Evolutionary conservation across 2,888 invertebrate species (phyloP).

Genomic region (Petrolisthes cinctipes): DNA sequence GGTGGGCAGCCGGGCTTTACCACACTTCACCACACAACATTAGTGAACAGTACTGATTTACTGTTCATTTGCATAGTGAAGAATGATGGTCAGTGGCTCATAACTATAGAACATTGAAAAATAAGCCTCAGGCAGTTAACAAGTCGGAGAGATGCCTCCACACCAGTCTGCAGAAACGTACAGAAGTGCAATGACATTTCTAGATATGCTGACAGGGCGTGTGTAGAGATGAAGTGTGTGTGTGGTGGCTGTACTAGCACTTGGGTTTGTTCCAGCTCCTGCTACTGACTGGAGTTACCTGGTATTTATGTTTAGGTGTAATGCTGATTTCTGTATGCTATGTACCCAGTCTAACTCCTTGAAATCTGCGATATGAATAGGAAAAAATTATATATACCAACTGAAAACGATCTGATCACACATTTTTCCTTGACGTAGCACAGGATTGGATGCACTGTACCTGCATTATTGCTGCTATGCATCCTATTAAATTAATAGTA

Average conservation of each 20-base stretch:
- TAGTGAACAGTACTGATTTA: not conserved
- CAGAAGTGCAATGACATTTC: not conserved
- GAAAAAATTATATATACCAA: not conserved
- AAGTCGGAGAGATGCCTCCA: not conserved
- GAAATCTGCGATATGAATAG: not conserved
- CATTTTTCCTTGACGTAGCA: not conserved
- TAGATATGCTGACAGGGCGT: not conserved
- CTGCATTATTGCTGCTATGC: not conserved
- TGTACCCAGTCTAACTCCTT: slow-evolving; percentile 4
- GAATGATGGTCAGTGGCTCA: not conserved
- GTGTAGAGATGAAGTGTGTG: not conserved
- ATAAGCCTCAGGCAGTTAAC: not conserved
- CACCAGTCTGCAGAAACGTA: not conserved
- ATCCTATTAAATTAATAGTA: not conserved
- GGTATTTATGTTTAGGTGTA: slow-evolving; percentile 7
- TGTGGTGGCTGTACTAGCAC: not conserved
- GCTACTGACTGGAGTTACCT: not conserved
- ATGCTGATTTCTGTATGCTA: not conserved
- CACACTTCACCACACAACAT: not conserved
- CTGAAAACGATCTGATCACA: not conserved
- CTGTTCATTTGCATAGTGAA: not conserved
- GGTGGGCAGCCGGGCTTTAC: not conserved
- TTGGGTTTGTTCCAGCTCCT: not conserved
- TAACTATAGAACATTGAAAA: no score
- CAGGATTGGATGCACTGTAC: slow-evolving; percentile 5